Percentiles rank a stretch among this genome's conserved stretches.
Evolutionary conservation across 2,113 vertebrate genomes (phyloP).

Genomic region (Oreochromis spilurus): DNA sequence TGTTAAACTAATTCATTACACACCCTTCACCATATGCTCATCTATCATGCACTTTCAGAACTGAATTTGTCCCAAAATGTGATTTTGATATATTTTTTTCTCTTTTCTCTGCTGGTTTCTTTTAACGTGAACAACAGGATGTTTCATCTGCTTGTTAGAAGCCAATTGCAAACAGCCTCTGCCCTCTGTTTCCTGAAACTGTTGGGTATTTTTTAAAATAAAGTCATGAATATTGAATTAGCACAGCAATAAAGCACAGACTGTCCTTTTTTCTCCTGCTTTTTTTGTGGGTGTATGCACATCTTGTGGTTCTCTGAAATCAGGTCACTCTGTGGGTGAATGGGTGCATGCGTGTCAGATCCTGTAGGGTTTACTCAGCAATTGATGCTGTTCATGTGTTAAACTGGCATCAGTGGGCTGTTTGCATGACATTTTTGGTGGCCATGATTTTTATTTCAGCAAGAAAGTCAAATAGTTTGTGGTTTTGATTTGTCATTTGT

Average conservation of each 20-base stretch:
- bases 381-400: neutral
- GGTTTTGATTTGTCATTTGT: neutral
- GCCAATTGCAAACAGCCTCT: neutral
- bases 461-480: neutral
- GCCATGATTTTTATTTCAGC: neutral
- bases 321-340: conserved; percentile 19
- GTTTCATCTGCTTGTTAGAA: neutral
- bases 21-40: neutral
- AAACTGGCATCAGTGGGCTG: neutral
- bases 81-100: neutral
- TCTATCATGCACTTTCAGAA: neutral
- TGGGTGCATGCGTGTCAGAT: neutral
- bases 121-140: neutral
- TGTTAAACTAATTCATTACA: neutral
- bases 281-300: neutral
- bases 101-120: neutral
- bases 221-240: conserved; percentile 59
- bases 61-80: neutral
- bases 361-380: neutral
- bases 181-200: neutral
- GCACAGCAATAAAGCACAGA: neutral
- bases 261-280: neutral
- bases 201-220: conserved; percentile 34
- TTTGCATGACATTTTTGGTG: neutral
- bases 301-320: conserved; percentile 28